Evolutionary conservation across 1,140 invertebrate genomes (phyloP).

Genomic region (Diplogasteroides magnus): DNA sequence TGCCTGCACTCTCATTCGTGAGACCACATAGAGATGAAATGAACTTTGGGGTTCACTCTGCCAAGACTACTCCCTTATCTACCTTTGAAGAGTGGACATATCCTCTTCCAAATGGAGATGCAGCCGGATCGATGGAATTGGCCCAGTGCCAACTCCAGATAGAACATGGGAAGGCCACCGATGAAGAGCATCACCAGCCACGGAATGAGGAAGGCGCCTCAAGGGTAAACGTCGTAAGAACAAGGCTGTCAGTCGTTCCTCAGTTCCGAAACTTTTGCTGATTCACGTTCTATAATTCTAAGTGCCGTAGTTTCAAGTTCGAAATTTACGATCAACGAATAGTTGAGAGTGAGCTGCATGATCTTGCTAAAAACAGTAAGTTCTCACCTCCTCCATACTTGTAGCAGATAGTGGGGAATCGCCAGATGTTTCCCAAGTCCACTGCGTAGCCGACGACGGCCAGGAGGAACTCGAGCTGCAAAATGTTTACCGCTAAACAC

Average conservation of each 20-base stretch:
- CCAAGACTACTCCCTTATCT: conserved; percentile 46
- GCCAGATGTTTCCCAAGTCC: conserved; percentile 75
- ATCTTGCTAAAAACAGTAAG: too few relatives aligned
- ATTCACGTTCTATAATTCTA: too few relatives aligned
- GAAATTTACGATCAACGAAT: not conserved
- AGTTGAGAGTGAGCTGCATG: not conserved
- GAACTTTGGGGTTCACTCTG: too few relatives aligned
- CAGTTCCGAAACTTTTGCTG: too few relatives aligned
- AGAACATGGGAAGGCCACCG: conserved; percentile 84
- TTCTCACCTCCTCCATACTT: conserved; percentile 57
- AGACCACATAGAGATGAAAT: conserved; percentile 5
- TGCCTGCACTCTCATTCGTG: not conserved
- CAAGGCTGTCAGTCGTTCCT: too few relatives aligned
- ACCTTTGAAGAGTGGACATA: conserved; percentile 95
- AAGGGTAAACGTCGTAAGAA: too few relatives aligned
- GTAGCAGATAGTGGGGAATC: conserved; percentile 61
- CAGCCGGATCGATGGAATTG: conserved; percentile 80
- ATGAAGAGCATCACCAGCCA: conserved; percentile 86
- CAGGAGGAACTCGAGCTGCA: conserved; percentile 73
- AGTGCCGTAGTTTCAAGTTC: too few relatives aligned
- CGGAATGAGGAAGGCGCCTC: conserved; percentile 93
- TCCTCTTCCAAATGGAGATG: conserved; percentile 84
- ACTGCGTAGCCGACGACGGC: conserved; percentile 71
- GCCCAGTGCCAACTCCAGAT: conserved; percentile 86
- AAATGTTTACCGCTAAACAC: too few relatives aligned